Base-by-base conservation (phyloP, 2,888 invertebrate species). In the Stramonita haemastoma region DNA sequence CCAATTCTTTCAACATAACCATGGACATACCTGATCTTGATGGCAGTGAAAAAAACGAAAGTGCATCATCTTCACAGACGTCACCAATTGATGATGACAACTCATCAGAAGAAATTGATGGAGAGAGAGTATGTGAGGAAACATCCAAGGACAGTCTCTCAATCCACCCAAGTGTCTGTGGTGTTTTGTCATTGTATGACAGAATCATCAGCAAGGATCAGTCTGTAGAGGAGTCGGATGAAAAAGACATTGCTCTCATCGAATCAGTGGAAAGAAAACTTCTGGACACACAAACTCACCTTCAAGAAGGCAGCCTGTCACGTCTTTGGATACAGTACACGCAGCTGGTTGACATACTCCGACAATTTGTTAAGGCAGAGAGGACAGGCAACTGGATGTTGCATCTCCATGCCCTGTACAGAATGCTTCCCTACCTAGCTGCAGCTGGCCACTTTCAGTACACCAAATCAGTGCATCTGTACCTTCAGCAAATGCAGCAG, bases 301-400 rank as follows among this genome's bases (percentile, higher is more conserved):
- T 56, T n/a, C 17, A 34, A 36, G 34, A n/a, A 57, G 56, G 84
- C 34, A 19, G 84, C 83, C 29, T 34, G 57, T 46, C 84, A 1
- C 57, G 57, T 56, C 57, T 84, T 29, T 84, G 84, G 84, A 19
- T 84, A 0, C 57, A 84, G 84, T 84, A 84, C 26, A 84, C 56
- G 84, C 29, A 26, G 11, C 46, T 84, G 84, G n/a, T 56, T 1
- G 84, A 84, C 57, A 84, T 46, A 19, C 57, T 84, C 46, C 0
- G n/a, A n/a, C 46, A 84, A 26, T 84, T 57, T 84, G 2, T 84
- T 2, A 84, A 29, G 56, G 84, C 84, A 84, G 84, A 84, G n/a
- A 46, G 57, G 84, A 84, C 84, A 56, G 84, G 84, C 56, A 84
- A 84, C 13, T 84, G 84, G 57, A 84, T 56, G 84, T 56, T 84